Evolutionary conservation across 2,797 vertebrate genomes (phyloP).

Genomic region (Mus spretus): DNA sequence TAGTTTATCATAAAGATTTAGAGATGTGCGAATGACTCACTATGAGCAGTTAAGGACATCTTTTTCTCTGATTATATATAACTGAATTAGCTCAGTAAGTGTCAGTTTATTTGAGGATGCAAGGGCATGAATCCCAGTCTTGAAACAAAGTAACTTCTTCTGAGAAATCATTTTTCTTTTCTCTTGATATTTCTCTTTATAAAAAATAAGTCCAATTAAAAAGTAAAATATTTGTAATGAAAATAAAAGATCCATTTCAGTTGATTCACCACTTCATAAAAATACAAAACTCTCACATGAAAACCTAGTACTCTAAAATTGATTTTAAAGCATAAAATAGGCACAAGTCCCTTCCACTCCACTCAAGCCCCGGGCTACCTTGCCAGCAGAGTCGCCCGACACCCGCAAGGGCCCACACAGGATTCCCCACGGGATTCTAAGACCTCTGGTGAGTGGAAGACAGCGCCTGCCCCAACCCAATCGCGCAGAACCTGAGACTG

Average conservation of each 20-base stretch:
- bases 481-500: too few species aligned
- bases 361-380: too few species aligned
- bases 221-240: slow-evolving; percentile 24
- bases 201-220: neutral
- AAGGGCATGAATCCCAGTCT: neutral
- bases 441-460: too few species aligned
- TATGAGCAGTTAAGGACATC: neutral
- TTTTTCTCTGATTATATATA: slow-evolving; percentile 35
- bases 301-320: neutral
- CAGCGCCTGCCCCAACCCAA: too few species aligned
- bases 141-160: neutral
- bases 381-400: too few species aligned
- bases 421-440: too few species aligned
- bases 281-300: neutral
- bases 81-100: slow-evolving; percentile 29
- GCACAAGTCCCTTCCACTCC: too few species aligned
- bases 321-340: neutral
- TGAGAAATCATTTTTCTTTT: slow-evolving; percentile 46
- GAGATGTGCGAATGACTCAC: neutral
- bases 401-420: too few species aligned
- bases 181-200: neutral
- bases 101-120: neutral
- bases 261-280: neutral
- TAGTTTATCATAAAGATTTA: neutral
- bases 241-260: slow-evolving; percentile 11